Percentiles rank a stretch among this genome's conserved stretches.
Evolutionary conservation across 23 tunicate genomes (phyloP).

Genomic region (Botrylloides violaceus): DNA sequence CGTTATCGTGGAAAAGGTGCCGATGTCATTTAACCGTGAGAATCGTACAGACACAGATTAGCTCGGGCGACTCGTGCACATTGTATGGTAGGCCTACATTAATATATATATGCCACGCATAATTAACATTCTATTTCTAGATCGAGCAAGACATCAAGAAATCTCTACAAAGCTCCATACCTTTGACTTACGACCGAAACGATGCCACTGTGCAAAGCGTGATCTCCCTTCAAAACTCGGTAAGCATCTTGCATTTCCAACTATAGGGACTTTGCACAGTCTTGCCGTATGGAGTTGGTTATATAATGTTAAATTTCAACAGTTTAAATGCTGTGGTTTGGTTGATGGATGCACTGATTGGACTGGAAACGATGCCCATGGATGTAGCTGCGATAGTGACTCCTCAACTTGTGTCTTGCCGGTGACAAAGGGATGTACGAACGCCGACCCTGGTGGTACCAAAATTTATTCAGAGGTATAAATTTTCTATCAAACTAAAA

Average conservation of each 20-base stretch:
- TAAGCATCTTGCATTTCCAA: slow-evolving; percentile 9
- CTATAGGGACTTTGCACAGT: too few relatives aligned
- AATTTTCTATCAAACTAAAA: background rate
- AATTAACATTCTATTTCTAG: slow-evolving; percentile 25
- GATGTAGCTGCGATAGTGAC: slow-evolving; percentile 39
- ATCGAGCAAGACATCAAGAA: slow-evolving; percentile 37
- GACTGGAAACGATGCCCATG: slow-evolving; percentile 30
- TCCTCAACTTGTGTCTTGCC: background rate
- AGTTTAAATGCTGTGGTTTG: slow-evolving; percentile 84
- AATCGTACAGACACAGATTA: too few relatives aligned
- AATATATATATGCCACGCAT: too few relatives aligned
- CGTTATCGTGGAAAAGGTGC: too few relatives aligned
- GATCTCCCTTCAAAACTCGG: slow-evolving; percentile 31
- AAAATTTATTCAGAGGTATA: slow-evolving; percentile 32
- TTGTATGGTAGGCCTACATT: too few relatives aligned
- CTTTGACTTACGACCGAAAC: slow-evolving; percentile 20
- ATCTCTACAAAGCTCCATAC: slow-evolving; percentile 29
- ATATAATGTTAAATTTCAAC: too few relatives aligned
- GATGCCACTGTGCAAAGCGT: slow-evolving; percentile 30
- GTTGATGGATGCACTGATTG: slow-evolving; percentile 70
- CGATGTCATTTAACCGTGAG: too few relatives aligned
- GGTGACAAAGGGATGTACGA: slow-evolving; percentile 19
- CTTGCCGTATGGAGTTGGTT: background rate
- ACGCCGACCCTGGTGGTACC: slow-evolving; percentile 25
- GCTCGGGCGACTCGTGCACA: too few relatives aligned